Evolutionary conservation across 2,797 vertebrate species (phyloP), one percentile per base, ranked within the genome.

Genomic region (Hydrophis major): DNA sequence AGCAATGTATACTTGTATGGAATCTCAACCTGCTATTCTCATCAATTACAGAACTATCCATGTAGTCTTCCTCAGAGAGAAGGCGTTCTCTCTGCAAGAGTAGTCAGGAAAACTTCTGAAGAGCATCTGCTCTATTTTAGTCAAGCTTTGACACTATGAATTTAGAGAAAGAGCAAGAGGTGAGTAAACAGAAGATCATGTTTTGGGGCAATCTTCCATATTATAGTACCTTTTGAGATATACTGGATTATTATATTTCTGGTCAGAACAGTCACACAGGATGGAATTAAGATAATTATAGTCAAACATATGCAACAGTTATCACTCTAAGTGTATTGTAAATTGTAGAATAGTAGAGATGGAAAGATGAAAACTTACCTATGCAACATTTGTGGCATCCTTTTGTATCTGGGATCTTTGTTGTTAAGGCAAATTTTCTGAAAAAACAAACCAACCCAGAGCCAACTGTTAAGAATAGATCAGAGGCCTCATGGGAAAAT

Each of bases 351-450:
- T 50, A 14, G 20, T 27, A 59, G 37, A 28, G 27, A 27, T 13
- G 87, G 27, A 69, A 91, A 25, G 92, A 2, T 11, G 91, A 5
- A 69, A 92, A 97, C 98, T 98, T 96, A 99, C 99, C 99, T 93
- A 99, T 99, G 96, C 99, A 99, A 97, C 99, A 99, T 97, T 99
- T 99, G 98, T 99, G 99, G 96, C 99, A 99, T 94, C 99, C 99
- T 97, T 99, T 99, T 94, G 99, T 99, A 96, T 99, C 99, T 0
- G 99, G 99, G 96, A 99, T 99, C 97, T 99, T 99, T 86, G 99
- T 99, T 0, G 99, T 99, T 97, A 99, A 97, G 96, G 99, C 98
- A 89, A 99, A 99, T 93, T 99, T 99, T 98, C 99, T 99, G 97
- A 16, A 94, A 97, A 98, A 37, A 89, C 50, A 10, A 56, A 56